Percentiles rank a stretch among this genome's conserved stretches.
Conservation (phyloP, 2,888 invertebrate species). For the Eupithecia subfuscata region DNA sequence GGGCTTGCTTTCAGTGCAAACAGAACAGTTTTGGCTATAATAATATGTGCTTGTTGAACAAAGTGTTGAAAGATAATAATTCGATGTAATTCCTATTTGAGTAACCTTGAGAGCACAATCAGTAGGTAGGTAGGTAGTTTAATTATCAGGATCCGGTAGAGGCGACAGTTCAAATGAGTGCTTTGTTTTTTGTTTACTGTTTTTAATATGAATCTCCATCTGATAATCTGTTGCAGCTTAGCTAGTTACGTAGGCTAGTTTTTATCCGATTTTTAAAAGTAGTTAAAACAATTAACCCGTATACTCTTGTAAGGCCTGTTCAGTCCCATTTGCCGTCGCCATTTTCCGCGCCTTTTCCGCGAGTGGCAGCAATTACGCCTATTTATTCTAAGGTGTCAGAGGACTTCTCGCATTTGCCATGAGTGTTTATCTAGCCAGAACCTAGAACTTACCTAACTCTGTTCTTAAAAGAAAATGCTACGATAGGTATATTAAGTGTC, state of each 20-base stretch:
- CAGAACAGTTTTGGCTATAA: background rate
- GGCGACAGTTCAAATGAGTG: background rate
- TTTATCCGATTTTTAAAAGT: background rate
- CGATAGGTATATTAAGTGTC: conserved; percentile 34
- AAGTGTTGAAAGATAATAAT: background rate
- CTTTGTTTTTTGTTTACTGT: background rate
- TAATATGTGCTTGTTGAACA: background rate
- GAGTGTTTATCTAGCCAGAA: background rate
- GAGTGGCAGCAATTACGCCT: too few species aligned
- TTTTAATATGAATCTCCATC: background rate
- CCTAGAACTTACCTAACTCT: background rate
- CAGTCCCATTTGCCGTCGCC: too few species aligned
- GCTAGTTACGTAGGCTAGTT: background rate
- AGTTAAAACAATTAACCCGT: background rate
- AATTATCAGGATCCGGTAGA: background rate
- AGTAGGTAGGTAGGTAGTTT: background rate
- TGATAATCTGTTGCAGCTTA: background rate
- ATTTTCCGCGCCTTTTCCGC: too few species aligned
- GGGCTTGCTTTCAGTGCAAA: background rate
- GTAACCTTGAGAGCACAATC: background rate
- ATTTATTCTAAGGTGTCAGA: too few species aligned
- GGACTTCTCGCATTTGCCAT: background rate
- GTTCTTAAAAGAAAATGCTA: background rate
- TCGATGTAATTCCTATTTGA: background rate
- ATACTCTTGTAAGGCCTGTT: too few species aligned